Percentiles rank a stretch among this genome's conserved stretches.
Conservation (phyloP, 2,888 invertebrate species). For the Spodoptera picta region DNA sequence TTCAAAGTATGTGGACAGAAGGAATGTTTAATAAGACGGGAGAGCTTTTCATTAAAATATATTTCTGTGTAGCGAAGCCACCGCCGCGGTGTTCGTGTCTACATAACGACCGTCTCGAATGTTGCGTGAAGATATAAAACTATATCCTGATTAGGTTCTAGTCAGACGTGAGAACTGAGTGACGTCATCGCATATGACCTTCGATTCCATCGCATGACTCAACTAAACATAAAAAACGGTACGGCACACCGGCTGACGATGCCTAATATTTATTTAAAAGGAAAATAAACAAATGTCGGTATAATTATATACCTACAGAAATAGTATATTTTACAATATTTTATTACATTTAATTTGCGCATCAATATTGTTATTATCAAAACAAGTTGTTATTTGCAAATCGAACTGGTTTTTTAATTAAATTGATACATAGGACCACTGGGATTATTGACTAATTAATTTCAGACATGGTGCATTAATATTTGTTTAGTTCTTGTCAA, state of each 20-base stretch:
- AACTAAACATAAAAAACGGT: slow-evolving; percentile 45
- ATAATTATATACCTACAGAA: slow-evolving; percentile 11
- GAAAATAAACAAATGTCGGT: slow-evolving; percentile 38
- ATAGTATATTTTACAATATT: slow-evolving; percentile 38
- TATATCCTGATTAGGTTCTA: slow-evolving; percentile 49
- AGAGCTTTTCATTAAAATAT: background rate
- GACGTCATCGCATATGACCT: slow-evolving; percentile 50
- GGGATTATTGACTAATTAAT: too few species aligned
- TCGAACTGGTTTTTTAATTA: slow-evolving; percentile 14
- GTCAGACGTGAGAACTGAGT: slow-evolving; percentile 36
- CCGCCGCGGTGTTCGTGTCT: slow-evolving; percentile 11
- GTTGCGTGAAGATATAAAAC: slow-evolving; percentile 40
- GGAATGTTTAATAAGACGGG: background rate
- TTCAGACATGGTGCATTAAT: too few species aligned
- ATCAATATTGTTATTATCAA: slow-evolving; percentile 20
- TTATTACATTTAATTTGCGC: slow-evolving; percentile 45
- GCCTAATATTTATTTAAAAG: slow-evolving; percentile 28
- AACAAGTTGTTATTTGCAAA: slow-evolving; percentile 31
- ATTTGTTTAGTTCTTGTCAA: too few species aligned
- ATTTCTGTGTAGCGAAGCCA: background rate
- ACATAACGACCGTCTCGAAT: slow-evolving; percentile 45
- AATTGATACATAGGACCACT: too few species aligned
- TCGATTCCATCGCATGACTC: slow-evolving; percentile 47
- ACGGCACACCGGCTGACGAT: slow-evolving; percentile 22
- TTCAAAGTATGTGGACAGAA: too few species aligned